Evolutionary conservation across 2,113 vertebrate species (phyloP), one percentile per base, ranked within the genome.

Genomic region (Rhinoderma darwinii): DNA sequence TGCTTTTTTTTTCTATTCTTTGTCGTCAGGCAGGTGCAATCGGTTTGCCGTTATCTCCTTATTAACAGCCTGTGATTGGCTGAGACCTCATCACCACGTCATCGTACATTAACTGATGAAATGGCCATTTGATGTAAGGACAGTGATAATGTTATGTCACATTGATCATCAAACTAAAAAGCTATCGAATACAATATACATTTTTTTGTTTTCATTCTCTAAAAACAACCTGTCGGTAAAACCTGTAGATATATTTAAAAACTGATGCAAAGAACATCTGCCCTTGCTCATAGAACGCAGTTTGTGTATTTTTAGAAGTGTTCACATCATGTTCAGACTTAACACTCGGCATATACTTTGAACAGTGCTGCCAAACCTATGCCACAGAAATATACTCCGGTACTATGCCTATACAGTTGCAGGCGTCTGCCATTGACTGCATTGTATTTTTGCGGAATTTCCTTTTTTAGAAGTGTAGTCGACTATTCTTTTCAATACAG

Each of bases 1-100:
- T 90, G 74, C 89, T 91, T 89, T 89, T 92, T 92, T 91, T 89
- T 91, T 91, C 77, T 47, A 63, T 30, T 18, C 43, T 68, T 75
- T 82, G 61, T 74, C 78, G 32, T 92, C 94, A 88, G 91, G 94
- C 93, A 92, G 89, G 93, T 94, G 92, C 91, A 92, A 90, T 90
- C 90, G 90, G 91, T 93, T 94, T 92, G 93, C 90, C 89, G 93
- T 93, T 61, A 75, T 82, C 68, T 82, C 91, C 89, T 88, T 90
- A 81, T 44, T 59, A 59, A 39, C n/a, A n/a, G 77, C 32, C 37
- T 82, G 66, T 82, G 54, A 82, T 74, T 87, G 85, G 44, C 17
- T 59, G 14, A 44, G 22, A 25, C n/a, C 35, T 73, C 72, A 73
- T 80, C n/a, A 41, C 20, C 15, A 30, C 79, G 47, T 73, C n/a